Base-by-base conservation (phyloP, 64 coral and sea anemone species). In the Orbicella faveolata region DNA sequence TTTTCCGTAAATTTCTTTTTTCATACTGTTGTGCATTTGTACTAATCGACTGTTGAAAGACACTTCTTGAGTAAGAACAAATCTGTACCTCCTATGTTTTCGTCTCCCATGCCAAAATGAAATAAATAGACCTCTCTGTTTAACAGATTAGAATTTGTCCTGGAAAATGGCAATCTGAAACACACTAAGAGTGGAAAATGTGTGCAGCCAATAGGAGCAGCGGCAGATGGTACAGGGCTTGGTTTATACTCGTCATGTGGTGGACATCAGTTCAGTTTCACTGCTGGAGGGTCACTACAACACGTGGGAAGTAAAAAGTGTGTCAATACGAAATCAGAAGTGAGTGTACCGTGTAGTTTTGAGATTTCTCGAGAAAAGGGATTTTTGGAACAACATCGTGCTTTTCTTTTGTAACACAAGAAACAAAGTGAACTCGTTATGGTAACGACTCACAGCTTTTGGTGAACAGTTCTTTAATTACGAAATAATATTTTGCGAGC, bases 201-300 rank as follows among this genome's bases (percentile, higher is more conserved):
- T 36, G 97, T 90, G 1, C 64, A 75, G 2, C 91, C 94, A 17
- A 78, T 81, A 9, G 88, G 89, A n/a, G 57, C 75, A 37, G 78
- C 74, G 0, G 26, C 68, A n/a, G 91, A 99, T 36, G 97, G 97
- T 15, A 89, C 94, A 3, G 61, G 33, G 2, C 93, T 99, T 41
- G 97, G 94, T 20, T 67, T 99, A 15, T 95, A 93, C 53, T 79
- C 88, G 18, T 78, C 82, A 17, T 99, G 97, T 68, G 75, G 0
- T 12, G 94, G 88, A 33, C 94, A 99, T 79, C 95, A 99, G 73
- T 99, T 99, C 79, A 90, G 91, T 66, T 99, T 99, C 74, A 99
- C 97, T 0, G 90, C 93, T 82, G 94, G 94, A 72, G 97, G 97
- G 20, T 99, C 97, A 54, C 41, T 99, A 23, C 94, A 99, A 57